These are phyloP conservation scores for Apogon talboti DNA, from an alignment of 2,797 vertebrate species.

Conservation along the genomic window DNA sequence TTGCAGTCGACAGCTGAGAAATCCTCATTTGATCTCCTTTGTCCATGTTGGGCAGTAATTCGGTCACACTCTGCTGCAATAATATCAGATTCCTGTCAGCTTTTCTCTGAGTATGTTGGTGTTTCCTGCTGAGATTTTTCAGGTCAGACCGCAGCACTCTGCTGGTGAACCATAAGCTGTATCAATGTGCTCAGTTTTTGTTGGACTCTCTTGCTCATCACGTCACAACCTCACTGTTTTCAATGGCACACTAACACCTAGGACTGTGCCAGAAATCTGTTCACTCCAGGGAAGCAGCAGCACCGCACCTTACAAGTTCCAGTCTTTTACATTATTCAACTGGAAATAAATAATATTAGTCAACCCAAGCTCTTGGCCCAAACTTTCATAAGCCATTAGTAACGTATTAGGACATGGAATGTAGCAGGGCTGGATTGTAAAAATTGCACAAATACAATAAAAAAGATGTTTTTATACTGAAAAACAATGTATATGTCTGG, in stretches of 20 bases:
- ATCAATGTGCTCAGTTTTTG: conserved; percentile 51
- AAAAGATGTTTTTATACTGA: too few relatives aligned
- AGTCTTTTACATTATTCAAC: not conserved
- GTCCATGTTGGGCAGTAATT: conserved; percentile 17
- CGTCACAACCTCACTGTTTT: conserved; percentile 56
- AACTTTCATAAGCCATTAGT: too few relatives aligned
- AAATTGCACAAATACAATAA: too few relatives aligned
- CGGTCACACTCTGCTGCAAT: conserved; percentile 30
- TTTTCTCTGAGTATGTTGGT: conserved; percentile 42
- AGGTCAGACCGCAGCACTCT: conserved; percentile 49
- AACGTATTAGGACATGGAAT: not conserved
- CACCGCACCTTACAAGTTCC: not conserved
- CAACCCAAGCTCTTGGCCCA: not conserved
- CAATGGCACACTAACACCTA: conserved; percentile 30
- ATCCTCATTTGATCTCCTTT: not conserved
- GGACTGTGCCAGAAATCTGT: conserved; percentile 47
- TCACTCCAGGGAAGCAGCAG: conserved; percentile 10
- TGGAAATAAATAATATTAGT: conserved; percentile 4
- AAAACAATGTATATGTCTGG: too few relatives aligned
- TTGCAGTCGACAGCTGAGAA: conserved; percentile 7
- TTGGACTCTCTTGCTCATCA: conserved; percentile 50
- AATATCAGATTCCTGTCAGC: conserved; percentile 36
- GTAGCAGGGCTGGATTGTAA: too few relatives aligned
- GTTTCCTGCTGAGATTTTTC: conserved; percentile 59
- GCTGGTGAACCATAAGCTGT: conserved; percentile 47